A percentile compares a stretch with the other conserved stretches of the same genome.
phyloP scores from a whole-genome alignment of 1,140 invertebrate species.

The Heliconius himera region DNA sequence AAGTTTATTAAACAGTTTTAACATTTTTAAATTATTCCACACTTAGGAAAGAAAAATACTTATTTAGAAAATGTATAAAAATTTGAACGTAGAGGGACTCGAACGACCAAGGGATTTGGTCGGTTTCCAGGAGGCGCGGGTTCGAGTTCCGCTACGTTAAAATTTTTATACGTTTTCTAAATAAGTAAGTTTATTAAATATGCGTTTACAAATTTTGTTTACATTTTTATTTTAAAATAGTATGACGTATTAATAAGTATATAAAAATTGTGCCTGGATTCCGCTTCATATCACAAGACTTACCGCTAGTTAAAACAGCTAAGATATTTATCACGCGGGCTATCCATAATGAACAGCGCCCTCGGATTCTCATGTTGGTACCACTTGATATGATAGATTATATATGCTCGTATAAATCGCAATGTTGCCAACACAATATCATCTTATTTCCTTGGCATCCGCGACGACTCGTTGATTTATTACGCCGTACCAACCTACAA shows the following conservation, averaged over 20 bases:
- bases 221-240: background rate
- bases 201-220: background rate
- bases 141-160: too few species aligned
- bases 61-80: too few species aligned
- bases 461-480: constrained; percentile 74
- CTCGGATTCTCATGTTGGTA: constrained; percentile 33
- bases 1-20: too few species aligned
- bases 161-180: too few species aligned
- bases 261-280: background rate
- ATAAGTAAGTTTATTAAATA: too few species aligned
- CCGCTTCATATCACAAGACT: constrained; percentile 4
- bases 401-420: constrained; percentile 49
- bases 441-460: constrained; percentile 80
- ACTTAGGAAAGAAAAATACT: too few species aligned
- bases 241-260: background rate
- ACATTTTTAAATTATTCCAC: too few species aligned
- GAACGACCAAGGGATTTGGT: too few species aligned
- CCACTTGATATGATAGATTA: constrained; percentile 46
- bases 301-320: constrained; percentile 20
- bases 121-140: too few species aligned
- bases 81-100: too few species aligned
- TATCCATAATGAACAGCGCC: constrained; percentile 44
- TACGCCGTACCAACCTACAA: constrained; percentile 72
- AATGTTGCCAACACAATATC: constrained; percentile 75
- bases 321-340: constrained; percentile 41